Percentiles rank a stretch among this genome's conserved stretches.
These are phyloP conservation scores for Chamaedrilus cognettii DNA, from an alignment of 2,888 invertebrate species.

Conservation along the genomic window DNA sequence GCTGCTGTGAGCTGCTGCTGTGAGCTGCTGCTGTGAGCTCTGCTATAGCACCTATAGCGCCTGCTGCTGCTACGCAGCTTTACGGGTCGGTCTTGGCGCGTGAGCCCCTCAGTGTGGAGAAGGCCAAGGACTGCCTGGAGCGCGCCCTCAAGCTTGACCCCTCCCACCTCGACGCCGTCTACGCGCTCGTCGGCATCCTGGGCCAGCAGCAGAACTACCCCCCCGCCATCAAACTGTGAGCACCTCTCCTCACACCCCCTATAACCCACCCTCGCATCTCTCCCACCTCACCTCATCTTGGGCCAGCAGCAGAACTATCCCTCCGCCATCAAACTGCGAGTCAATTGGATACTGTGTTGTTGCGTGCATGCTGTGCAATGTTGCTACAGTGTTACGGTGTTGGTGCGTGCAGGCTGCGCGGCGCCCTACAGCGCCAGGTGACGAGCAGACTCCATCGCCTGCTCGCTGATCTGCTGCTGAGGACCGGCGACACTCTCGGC, in stretches of 20 bases:
- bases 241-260: no score
- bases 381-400: no score
- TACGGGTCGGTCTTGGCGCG: slow-evolving; percentile 5
- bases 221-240: slow-evolving; percentile 69
- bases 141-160: slow-evolving; percentile 74
- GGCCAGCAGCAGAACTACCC: slow-evolving; percentile 66
- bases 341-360: no score
- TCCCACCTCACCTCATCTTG: no score
- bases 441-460: slow-evolving; percentile 70
- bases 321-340: no score
- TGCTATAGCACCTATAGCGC: no score
- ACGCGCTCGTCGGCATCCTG: slow-evolving; percentile 72
- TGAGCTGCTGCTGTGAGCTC: no score
- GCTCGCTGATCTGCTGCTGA: slow-evolving; percentile 68
- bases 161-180: slow-evolving; percentile 73
- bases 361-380: no score
- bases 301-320: no score
- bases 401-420: slow-evolving; percentile 62
- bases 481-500: slow-evolving; percentile 69
- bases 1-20: no score
- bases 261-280: no score
- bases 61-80: no score
- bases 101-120: not conserved
- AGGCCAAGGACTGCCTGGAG: slow-evolving; percentile 71
- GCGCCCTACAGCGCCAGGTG: slow-evolving; percentile 68